A percentile compares a stretch with the other conserved stretches of the same genome.
phyloP scores from a whole-genome alignment of 2,888 invertebrate species.

The Venustoraphidia nigricollis region DNA sequence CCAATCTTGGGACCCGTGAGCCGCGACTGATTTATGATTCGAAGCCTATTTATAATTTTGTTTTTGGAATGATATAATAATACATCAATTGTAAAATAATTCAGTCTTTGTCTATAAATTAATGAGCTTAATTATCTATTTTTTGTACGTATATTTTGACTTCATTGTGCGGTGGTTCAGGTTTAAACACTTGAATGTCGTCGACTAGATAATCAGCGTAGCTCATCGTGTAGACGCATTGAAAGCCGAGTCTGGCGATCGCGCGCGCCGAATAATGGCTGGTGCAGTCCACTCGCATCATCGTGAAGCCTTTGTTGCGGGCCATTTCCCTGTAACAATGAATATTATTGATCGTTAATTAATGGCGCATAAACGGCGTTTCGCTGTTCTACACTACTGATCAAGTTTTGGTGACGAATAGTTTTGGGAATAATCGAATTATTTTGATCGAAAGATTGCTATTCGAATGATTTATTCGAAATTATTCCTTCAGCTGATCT shows the following conservation, averaged over 20 bases:
- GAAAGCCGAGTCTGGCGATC: slow-evolving; percentile 53
- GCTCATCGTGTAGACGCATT: slow-evolving; percentile 43
- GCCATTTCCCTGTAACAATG: slow-evolving; percentile 39
- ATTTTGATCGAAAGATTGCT: too few species aligned
- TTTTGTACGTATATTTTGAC: slow-evolving; percentile 21
- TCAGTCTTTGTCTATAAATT: too few species aligned
- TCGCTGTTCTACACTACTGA: not conserved
- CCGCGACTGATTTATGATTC: too few species aligned
- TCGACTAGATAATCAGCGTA: slow-evolving; percentile 49
- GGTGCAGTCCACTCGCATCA: slow-evolving; percentile 57
- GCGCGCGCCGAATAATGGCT: slow-evolving; percentile 63
- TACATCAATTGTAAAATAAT: too few species aligned
- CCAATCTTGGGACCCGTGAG: too few species aligned
- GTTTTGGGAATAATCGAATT: too few species aligned
- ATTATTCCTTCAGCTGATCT: too few species aligned
- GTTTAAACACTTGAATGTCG: slow-evolving; percentile 46
- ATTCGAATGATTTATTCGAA: too few species aligned
- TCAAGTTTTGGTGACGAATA: not conserved
- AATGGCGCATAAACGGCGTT: not conserved
- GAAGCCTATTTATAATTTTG: too few species aligned
- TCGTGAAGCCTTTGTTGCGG: slow-evolving; percentile 32
- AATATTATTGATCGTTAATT: slow-evolving; percentile 4
- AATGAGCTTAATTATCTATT: not conserved
- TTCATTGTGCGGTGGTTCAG: slow-evolving; percentile 31
- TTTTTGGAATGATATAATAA: too few species aligned